These are phyloP conservation scores for Pionites leucogaster DNA, from an alignment of 2,113 vertebrate genomes.

Conservation along the genomic window DNA sequence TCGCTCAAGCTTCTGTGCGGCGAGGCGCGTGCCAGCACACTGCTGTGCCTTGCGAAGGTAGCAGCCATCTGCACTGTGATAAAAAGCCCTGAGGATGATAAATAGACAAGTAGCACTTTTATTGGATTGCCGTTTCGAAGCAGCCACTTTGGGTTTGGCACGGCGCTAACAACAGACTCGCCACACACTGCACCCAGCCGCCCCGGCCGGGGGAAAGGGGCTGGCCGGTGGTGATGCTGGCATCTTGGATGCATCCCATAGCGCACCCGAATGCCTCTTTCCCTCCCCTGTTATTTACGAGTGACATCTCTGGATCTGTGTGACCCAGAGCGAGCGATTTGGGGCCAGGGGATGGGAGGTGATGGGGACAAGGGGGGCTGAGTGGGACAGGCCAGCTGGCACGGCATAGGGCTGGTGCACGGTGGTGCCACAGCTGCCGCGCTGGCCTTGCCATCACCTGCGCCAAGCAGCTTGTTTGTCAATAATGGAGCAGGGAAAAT, in stretches of 20 bases:
- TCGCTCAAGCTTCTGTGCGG: conserved; percentile 67
- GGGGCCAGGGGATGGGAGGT: not conserved
- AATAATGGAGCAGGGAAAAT: conserved; percentile 69
- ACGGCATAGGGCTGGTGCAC: not conserved
- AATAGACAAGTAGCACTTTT: conserved; percentile 82
- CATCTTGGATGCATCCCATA: fast-evolving
- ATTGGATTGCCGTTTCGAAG: conserved; percentile 81
- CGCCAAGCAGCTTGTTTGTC: conserved; percentile 67
- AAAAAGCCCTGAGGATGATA: conserved; percentile 85
- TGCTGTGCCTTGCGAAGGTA: conserved; percentile 80
- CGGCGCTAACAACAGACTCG: conserved; percentile 78
- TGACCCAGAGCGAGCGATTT: not conserved
- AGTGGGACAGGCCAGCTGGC: not conserved
- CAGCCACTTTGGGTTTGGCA: conserved; percentile 84
- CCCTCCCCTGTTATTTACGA: fast-evolving
- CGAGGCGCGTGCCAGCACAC: conserved; percentile 73
- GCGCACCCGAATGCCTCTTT: fast-evolving
- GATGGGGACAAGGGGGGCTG: not conserved
- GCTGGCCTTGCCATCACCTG: conserved; percentile 39
- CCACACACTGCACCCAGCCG: not conserved
- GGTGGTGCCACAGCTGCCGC: conserved; percentile 1
- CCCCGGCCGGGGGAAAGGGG: not conserved
- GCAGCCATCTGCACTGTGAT: conserved; percentile 84
- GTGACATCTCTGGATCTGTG: not conserved
- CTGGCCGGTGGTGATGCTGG: not conserved